Evolutionary conservation across 2,797 vertebrate genomes (phyloP).

Genomic region (Spatula versicolor): DNA sequence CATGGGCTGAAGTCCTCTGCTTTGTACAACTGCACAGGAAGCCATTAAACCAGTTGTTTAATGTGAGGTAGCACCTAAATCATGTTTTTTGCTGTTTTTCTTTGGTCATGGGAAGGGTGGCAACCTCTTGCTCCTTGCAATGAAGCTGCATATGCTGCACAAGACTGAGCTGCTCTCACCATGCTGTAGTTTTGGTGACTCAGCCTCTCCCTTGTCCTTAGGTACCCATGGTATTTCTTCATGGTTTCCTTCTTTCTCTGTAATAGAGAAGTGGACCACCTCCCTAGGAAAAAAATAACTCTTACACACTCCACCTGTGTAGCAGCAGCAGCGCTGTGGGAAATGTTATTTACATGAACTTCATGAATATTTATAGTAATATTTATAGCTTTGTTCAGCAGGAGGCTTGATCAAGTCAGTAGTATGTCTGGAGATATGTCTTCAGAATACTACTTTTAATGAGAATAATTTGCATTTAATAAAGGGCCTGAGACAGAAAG

Average conservation of each 20-base stretch:
- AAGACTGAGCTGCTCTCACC: neutral
- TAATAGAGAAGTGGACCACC: neutral
- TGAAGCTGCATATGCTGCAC: rapidly evolving
- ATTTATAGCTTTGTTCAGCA: slow-evolving; percentile 70
- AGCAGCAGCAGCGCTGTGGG: slow-evolving; percentile 44
- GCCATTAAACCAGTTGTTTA: neutral
- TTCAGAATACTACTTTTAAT: slow-evolving; percentile 41
- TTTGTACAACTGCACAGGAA: neutral
- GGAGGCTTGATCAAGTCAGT: slow-evolving; percentile 67
- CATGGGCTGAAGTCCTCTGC: rapidly evolving
- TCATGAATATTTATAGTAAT: slow-evolving; percentile 72
- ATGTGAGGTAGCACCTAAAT: neutral
- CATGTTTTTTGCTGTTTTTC: neutral
- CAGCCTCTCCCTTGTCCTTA: neutral
- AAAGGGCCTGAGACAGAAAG: neutral
- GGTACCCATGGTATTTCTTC: neutral
- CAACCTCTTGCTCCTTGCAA: neutral
- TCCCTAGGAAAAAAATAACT: neutral
- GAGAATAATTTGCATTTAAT: slow-evolving; percentile 55
- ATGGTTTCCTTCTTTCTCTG: neutral
- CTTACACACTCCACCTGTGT: slow-evolving; percentile 6
- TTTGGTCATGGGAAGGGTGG: neutral
- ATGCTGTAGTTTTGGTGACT: neutral
- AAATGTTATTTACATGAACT: slow-evolving; percentile 63
- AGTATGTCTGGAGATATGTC: slow-evolving; percentile 42